Base-by-base conservation (phyloP, 2,888 invertebrate species). In the Orthosia gracilis region DNA sequence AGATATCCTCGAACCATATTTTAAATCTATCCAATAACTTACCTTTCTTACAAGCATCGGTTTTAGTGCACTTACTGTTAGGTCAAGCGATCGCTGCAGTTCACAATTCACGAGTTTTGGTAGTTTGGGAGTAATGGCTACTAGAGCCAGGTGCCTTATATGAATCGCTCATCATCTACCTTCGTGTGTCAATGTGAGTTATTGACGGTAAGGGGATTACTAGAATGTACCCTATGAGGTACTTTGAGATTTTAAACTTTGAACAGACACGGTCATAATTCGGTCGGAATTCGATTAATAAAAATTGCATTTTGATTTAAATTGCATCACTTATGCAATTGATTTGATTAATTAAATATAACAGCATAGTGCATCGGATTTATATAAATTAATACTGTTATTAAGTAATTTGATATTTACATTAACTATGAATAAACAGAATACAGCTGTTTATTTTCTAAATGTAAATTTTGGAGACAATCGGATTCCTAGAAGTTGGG, bases 81-180 rank as follows among this genome's bases (percentile, higher is more conserved):
- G 70, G 77, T 58, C 54, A 21, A 54, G 59, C 59, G 45, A 77
- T 40, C 71, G 50, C 21, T 66, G 78, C 77, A 78, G 26, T 78
- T 26, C 40, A 11, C 7, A 47, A 61, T n/a, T 65, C 52, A 50
- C 23, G 23, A 66, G 64, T 77, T 70, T 31, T 3, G 50, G 40
- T 67, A 61, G 68, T 61, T 61, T 1, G 18, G 40, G 18, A 70
- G 55, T 77, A 57, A 71, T 61, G 45, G 76, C 15, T 47, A 13
- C 4, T 40, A n/a, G 12, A 49, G 26, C 26, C 76, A 65, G 78
- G 50, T 71, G 77, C 65, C 55, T 45, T 31, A 52, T 77, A 65
- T 65, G 13, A 77, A n/a, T 71, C 15, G 78, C 65, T 65, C 65
- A 65, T 55, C 55, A 31, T 61, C 50, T 26, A 54, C 11, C 54